Percentiles rank a stretch among this genome's conserved stretches.
phyloP scores from a whole-genome alignment of 2,113 vertebrate genomes.

The Rhineura floridana region DNA sequence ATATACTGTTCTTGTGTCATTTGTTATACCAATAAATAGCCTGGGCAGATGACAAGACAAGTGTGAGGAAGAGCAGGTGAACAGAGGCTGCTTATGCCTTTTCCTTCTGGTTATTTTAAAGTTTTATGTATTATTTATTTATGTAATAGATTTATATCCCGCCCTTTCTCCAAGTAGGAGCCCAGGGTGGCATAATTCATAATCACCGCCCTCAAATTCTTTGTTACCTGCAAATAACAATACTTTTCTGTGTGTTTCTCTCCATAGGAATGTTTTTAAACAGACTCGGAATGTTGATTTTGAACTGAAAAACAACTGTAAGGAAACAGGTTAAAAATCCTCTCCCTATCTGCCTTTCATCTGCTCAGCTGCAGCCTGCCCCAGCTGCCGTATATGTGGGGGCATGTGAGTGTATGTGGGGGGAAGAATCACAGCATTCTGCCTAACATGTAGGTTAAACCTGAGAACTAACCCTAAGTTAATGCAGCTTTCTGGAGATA shows the following conservation, averaged over 20 bases:
- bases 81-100: neutral
- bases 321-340: neutral
- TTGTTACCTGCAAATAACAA: neutral
- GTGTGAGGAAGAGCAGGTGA: neutral
- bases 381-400: too few relatives aligned
- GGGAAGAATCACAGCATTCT: neutral
- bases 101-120: neutral
- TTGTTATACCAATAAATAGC: too few relatives aligned
- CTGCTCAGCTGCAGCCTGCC: neutral
- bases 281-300: neutral
- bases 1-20: too few relatives aligned
- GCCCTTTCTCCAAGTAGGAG: too few relatives aligned
- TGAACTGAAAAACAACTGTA: neutral
- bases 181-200: too few relatives aligned
- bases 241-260: neutral
- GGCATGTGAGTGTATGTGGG: too few relatives aligned
- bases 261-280: neutral
- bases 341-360: too few relatives aligned
- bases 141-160: too few relatives aligned
- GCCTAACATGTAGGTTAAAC: neutral
- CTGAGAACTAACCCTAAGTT: accelerated
- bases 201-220: neutral
- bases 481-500: neutral
- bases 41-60: too few relatives aligned
- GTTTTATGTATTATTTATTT: neutral